phyloP scores from a whole-genome alignment of 2,113 vertebrate genomes.

The Notechis scutatus region DNA sequence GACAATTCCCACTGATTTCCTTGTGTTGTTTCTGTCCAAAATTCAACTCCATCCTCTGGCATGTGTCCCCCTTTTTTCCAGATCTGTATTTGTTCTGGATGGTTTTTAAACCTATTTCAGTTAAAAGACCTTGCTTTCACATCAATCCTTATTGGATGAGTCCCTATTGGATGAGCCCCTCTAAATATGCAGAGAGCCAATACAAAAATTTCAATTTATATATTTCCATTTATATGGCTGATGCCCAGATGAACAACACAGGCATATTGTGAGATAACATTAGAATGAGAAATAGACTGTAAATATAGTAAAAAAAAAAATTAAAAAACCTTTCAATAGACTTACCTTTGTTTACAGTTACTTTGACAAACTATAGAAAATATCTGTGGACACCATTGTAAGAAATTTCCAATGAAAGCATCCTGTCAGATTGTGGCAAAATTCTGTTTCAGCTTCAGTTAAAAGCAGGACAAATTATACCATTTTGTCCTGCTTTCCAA shows the following conservation, averaged over 20 bases:
- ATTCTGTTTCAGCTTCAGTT: not conserved
- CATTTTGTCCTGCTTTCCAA: not conserved
- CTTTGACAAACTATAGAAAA: not conserved
- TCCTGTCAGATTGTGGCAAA: not conserved
- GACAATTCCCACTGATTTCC: not conserved
- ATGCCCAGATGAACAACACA: not conserved
- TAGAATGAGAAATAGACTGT: not conserved
- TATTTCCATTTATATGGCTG: not conserved
- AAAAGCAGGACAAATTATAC: not conserved
- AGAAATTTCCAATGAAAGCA: not conserved
- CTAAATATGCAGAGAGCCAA: not conserved
- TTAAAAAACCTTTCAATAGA: not conserved
- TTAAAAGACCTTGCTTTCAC: not conserved
- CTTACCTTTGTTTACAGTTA: not conserved
- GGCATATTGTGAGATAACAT: not conserved
- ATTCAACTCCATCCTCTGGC: not conserved
- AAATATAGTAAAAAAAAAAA: not conserved
- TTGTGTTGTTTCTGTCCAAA: not conserved
- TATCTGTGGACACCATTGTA: too few species aligned
- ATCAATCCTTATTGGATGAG: not conserved
- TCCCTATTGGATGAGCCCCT: not conserved
- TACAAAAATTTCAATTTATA: not conserved
- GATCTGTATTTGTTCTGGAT: not conserved
- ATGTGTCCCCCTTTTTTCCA: not conserved
- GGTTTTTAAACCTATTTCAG: not conserved